These are phyloP conservation scores for Pseudanteris insignis DNA, from an alignment of 2,888 invertebrate species.

Conservation along the genomic window DNA sequence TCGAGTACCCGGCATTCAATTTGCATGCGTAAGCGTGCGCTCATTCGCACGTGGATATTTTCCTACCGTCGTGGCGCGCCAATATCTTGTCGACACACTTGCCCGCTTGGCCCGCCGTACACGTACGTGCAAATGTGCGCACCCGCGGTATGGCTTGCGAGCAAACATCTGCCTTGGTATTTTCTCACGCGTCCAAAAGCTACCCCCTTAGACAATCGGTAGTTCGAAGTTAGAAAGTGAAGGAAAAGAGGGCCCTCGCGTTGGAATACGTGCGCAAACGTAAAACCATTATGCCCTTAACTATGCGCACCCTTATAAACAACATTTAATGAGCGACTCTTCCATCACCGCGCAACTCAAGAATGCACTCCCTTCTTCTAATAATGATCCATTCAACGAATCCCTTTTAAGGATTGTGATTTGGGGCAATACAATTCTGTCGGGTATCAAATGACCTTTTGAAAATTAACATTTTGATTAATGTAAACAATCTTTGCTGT, in stretches of 20 bases:
- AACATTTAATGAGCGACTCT: conserved; percentile 33
- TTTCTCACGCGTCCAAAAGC: conserved; percentile 66
- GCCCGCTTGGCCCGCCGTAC: conserved; percentile 23
- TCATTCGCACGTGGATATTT: conserved; percentile 37
- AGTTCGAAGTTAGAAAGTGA: conserved; percentile 39
- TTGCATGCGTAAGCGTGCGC: conserved; percentile 43
- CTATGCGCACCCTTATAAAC: conserved; percentile 27
- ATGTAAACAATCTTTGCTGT: too few species aligned
- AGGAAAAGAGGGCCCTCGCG: conserved; percentile 39
- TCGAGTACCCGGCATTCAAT: conserved; percentile 31
- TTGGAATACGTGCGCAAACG: conserved; percentile 17
- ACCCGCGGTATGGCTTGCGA: conserved; percentile 37
- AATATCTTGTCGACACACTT: conserved; percentile 19
- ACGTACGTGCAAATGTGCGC: conserved; percentile 31
- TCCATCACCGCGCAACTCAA: too few species aligned
- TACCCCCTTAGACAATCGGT: conserved; percentile 63
- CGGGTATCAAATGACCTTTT: too few species aligned
- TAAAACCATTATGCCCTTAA: conserved; percentile 28
- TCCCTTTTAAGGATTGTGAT: too few species aligned
- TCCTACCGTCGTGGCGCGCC: conserved; percentile 10
- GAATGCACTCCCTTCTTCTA: too few species aligned
- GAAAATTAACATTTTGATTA: too few species aligned
- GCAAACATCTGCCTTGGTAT: conserved; percentile 61
- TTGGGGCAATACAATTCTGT: too few species aligned
- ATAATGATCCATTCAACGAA: too few species aligned